Evolutionary conservation across 2,797 vertebrate genomes (phyloP).

Genomic region (Scleropages formosus): DNA sequence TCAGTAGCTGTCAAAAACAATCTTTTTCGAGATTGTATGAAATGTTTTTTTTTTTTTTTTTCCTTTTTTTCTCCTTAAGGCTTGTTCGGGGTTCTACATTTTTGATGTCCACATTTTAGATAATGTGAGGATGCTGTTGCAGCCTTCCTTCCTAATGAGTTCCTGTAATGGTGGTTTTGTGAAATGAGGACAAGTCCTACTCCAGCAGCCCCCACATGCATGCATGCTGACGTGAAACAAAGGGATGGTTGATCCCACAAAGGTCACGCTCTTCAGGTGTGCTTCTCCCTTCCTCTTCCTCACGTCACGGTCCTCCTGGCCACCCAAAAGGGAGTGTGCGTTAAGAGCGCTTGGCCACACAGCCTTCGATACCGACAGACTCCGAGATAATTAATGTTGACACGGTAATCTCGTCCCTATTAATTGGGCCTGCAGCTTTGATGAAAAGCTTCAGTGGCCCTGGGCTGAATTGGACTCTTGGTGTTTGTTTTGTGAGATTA

Average conservation of each 20-base stretch:
- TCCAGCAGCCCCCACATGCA: too few relatives aligned
- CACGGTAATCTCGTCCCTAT: constrained; percentile 61
- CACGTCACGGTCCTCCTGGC: constrained; percentile 15
- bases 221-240: neutral
- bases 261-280: constrained; percentile 38
- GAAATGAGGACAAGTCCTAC: too few relatives aligned
- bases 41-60: neutral
- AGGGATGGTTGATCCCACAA: neutral
- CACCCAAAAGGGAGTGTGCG: constrained; percentile 27
- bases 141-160: neutral
- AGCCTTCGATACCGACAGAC: constrained; percentile 39
- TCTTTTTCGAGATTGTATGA: neutral
- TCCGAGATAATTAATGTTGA: constrained; percentile 60
- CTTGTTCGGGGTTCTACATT: neutral
- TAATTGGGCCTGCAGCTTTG: constrained; percentile 63
- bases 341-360: constrained; percentile 32
- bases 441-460: constrained; percentile 55
- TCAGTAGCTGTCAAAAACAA: neutral
- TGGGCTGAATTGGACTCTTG: constrained; percentile 26
- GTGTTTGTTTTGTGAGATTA: neutral
- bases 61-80: neutral
- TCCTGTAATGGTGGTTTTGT: too few relatives aligned
- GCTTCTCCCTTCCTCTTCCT: constrained; percentile 9
- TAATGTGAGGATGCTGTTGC: neutral
- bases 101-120: neutral